A percentile compares a stretch with the other conserved stretches of the same genome.
Conservation (phyloP, 2,888 invertebrate genomes). For the Phortica magna region DNA sequence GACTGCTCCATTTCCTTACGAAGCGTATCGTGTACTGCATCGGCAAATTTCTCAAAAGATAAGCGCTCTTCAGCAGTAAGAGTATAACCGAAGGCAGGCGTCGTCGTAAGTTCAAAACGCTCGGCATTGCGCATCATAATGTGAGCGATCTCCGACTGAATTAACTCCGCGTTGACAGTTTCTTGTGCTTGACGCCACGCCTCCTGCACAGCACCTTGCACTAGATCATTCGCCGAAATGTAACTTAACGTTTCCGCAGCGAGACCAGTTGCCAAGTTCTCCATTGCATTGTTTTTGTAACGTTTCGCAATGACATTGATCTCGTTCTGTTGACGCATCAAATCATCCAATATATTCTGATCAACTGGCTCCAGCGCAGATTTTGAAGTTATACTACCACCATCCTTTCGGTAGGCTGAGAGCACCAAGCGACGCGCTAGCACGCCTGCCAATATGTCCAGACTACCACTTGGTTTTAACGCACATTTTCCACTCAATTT, state of each 20-base stretch:
- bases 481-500: conserved; percentile 82
- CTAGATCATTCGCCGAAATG: conserved; percentile 79
- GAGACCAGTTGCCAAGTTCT: conserved; percentile 84
- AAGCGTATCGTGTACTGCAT: conserved; percentile 85
- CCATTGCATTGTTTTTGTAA: conserved; percentile 85
- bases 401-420: conserved; percentile 63
- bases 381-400: conserved; percentile 72
- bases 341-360: conserved; percentile 74
- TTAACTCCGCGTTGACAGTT: conserved; percentile 85
- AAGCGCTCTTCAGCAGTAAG: conserved; percentile 84
- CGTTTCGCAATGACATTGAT: conserved; percentile 82
- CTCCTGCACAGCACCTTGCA: conserved; percentile 85
- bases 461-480: conserved; percentile 78
- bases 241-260: conserved; percentile 85
- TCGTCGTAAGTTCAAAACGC: conserved; percentile 83
- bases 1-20: conserved; percentile 86
- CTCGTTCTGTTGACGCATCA: conserved; percentile 81
- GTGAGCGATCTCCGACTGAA: conserved; percentile 87
- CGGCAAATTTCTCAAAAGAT: conserved; percentile 86
- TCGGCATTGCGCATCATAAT: conserved; percentile 85
- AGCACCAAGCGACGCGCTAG: conserved; percentile 85
- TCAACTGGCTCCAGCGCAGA: conserved; percentile 80
- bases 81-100: conserved; percentile 81
- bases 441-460: conserved; percentile 87
- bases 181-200: conserved; percentile 88